Base-by-base conservation (phyloP, 2,888 invertebrate genomes). In the Drosophila robusta region DNA sequence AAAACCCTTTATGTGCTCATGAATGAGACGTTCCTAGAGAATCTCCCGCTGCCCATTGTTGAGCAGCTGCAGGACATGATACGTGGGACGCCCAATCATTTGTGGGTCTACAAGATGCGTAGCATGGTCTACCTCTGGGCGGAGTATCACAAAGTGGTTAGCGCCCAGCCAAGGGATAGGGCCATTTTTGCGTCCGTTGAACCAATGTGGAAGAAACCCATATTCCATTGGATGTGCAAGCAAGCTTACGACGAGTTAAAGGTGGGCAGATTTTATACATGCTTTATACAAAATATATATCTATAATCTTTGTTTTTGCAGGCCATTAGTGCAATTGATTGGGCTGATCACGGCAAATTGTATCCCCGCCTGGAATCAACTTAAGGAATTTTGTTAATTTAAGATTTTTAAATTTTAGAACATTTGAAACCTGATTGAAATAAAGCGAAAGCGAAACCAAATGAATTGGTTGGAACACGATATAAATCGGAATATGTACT, bases 201-300 rank as follows among this genome's bases (percentile, higher is more conserved):
- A 3, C 8, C 2, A 0, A 39, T 24, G 5, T 82, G 82, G 81
- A 62, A 55, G 12, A 61, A 54, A 45, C 74, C 75, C 0, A 22
- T 72, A 12, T 87, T 84, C 22, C 82, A 82, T 34, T 83, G 80
- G 87, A 38, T 82, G 11, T 75, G 77, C 32, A 77, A 65, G 18
- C 71, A 78, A 51, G 76, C 85, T 6, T 77, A 77, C 2, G 55
- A 72, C 24, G 75, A 84, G 51, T 51, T 87, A 9, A 81, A 87
- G 76, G 86, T 87, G 18, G 6, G 51, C 24, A 11, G 9, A 18
- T 5, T 24, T 5, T 6, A 34, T 41, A 32, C 29, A 46, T 4
- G 5, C 9, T 8, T 14, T 8, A 7, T 41, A 3, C 32, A 34
- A 24, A 8, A 34, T n/a, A 18, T 55, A n/a, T 14, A 22, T 7